Evolutionary conservation across 37 sponge, comb jelly and placozoan species (phyloP), one percentile per base, ranked within the genome.

Genomic region (Crambe crambe): DNA sequence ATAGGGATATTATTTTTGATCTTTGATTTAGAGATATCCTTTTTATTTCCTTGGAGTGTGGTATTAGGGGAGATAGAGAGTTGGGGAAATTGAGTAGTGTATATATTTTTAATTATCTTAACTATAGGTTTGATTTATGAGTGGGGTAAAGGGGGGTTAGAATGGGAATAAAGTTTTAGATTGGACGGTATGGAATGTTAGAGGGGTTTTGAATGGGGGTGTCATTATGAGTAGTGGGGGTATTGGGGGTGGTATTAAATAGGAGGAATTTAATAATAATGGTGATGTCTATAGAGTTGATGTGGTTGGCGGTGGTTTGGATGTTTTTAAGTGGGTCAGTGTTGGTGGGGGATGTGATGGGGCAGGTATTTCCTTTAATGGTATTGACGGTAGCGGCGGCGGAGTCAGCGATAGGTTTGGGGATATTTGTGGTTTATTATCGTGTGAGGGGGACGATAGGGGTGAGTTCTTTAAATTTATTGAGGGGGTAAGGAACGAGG

Each of bases 1-100:
- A 84, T 92, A 29, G 93, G 93, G n/a, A 87, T 92, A 79, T 59
- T 92, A 15, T 92, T 92, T 87, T 54, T 92, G 54, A 73, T 92
- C 72, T 92, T 92, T 92, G 93, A 92, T 75, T 77, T 92, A 69
- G 74, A 51, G 80, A 71, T 21, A 58, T 62, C 30, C 15, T 62
- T 82, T 38, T 79, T 79, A 23, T 60, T 60, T 5, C 61, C 61
- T 60, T 60, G 61, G 17, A 21, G 61, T 60, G 61, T 60, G 4
- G 61, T 60, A 21, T n/a, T 68, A 35, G 79, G 79, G 79, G 80
- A 74, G 70, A 84, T 89, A 26, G 80, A 60, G 8, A 74, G 79
- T 35, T 80, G 73, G 9, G 87, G 87, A 38, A 47, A 68, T 86
- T 86, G 87, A 74, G 71, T 74, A n/a, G 66, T 86, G 75, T 79